Percentiles rank a stretch among this genome's conserved stretches.
These are phyloP conservation scores for Speoplatyrhinus poulsoni DNA, from an alignment of 2,113 vertebrate species.

Conservation along the genomic window DNA sequence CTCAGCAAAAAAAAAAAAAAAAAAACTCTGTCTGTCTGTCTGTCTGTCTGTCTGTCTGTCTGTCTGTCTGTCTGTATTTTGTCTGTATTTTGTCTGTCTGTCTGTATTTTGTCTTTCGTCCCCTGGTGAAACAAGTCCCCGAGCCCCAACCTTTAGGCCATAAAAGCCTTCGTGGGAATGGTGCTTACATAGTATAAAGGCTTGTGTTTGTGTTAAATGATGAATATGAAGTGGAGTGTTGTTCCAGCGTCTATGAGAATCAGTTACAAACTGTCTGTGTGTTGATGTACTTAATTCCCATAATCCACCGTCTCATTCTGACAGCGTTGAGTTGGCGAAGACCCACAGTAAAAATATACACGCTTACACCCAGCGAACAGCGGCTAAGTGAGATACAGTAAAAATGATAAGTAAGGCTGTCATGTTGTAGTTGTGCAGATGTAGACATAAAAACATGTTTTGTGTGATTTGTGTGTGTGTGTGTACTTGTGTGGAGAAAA, in stretches of 20 bases:
- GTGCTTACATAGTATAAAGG: slow-evolving; percentile 41
- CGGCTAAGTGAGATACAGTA: background rate
- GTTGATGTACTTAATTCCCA: slow-evolving; percentile 42
- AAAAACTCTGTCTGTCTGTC: slow-evolving; percentile 33
- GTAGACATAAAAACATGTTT: too few relatives aligned
- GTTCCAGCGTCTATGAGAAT: slow-evolving; percentile 49
- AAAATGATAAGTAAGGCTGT: too few relatives aligned
- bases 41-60: slow-evolving; percentile 26
- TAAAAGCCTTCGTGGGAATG: slow-evolving; percentile 50
- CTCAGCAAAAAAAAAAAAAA: slow-evolving; percentile 43
- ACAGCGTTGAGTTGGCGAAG: slow-evolving; percentile 26
- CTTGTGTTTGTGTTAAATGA: slow-evolving; percentile 60
- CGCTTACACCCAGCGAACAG: background rate
- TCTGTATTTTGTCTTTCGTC: slow-evolving; percentile 45
- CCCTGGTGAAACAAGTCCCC: slow-evolving; percentile 35
- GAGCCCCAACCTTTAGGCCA: slow-evolving; percentile 28
- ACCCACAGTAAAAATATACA: background rate
- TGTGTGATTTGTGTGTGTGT: too few relatives aligned
- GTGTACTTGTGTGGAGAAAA: too few relatives aligned
- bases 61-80: slow-evolving; percentile 37
- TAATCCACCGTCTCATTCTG: slow-evolving; percentile 37
- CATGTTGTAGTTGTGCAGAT: too few relatives aligned
- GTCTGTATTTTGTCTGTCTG: too few relatives aligned
- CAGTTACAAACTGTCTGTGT: slow-evolving; percentile 35
- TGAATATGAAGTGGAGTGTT: slow-evolving; percentile 59